Conservation (phyloP, 2,888 invertebrate species). For the Zele albiditarsus region DNA sequence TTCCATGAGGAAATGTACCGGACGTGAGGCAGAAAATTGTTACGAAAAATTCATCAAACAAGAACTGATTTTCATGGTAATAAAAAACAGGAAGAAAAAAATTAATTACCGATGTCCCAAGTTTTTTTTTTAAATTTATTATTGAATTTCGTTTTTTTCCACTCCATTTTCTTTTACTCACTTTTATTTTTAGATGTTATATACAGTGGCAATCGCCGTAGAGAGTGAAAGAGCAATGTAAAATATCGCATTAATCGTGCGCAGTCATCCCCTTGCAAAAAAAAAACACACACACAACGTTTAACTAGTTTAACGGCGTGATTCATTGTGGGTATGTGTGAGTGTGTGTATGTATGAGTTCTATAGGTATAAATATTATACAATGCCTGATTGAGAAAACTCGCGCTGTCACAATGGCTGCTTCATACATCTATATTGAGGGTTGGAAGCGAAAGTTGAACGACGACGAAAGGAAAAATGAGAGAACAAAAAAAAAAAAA, state of each 20-base stretch:
- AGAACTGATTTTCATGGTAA: not conserved
- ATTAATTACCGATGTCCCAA: not conserved
- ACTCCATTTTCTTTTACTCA: not conserved
- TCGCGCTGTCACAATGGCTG: conserved; percentile 48
- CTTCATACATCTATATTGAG: not conserved
- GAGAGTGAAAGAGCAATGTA: conserved; percentile 16
- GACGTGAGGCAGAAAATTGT: conserved; percentile 35
- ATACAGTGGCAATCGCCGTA: conserved; percentile 19
- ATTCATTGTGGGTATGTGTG: conserved; percentile 60
- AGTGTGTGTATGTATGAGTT: conserved; percentile 52
- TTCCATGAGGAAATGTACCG: conserved; percentile 35
- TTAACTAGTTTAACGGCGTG: conserved; percentile 68
- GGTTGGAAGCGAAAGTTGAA: conserved; percentile 31
- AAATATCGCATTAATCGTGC: not conserved
- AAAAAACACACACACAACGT: conserved; percentile 32
- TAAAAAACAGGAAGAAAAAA: not conserved
- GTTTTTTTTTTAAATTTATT: not conserved
- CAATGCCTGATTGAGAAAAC: conserved; percentile 70
- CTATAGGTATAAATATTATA: not conserved
- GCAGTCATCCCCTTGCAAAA: too few species aligned
- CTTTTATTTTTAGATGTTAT: not conserved
- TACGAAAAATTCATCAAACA: conserved; percentile 23
- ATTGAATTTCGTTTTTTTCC: not conserved
- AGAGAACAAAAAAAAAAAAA: conserved; percentile 12
- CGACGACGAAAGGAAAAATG: conserved; percentile 12